phyloP scores from a whole-genome alignment of 2,797 vertebrate genomes.

The Poliocrania exsul region DNA sequence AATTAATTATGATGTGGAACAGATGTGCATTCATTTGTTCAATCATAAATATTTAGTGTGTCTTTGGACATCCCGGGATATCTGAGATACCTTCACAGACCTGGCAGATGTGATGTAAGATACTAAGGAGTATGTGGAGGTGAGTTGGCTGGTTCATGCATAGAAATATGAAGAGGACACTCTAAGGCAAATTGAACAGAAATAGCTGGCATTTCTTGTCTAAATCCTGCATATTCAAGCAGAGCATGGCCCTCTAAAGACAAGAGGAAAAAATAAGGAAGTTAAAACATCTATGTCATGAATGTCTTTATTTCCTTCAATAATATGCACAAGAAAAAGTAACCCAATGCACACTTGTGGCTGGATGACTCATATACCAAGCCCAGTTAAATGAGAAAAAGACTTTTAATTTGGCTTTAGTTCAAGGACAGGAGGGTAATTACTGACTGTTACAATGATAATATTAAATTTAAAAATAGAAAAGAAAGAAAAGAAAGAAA shows the following conservation, averaged over 20 bases:
- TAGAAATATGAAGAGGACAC: background rate
- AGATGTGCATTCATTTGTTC: background rate
- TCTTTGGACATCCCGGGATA: background rate
- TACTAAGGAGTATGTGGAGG: background rate
- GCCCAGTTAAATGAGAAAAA: background rate
- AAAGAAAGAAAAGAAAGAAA: too few relatives aligned
- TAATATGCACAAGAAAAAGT: background rate
- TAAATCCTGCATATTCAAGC: background rate
- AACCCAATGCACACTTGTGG: background rate
- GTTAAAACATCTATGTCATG: fast-evolving
- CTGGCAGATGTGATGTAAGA: background rate
- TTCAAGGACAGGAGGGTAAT: background rate
- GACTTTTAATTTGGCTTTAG: background rate
- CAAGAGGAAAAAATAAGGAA: background rate
- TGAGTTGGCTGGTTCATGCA: background rate
- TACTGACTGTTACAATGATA: too few relatives aligned
- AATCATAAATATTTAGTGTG: background rate
- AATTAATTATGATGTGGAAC: background rate
- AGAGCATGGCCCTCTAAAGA: background rate
- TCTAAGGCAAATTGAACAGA: background rate
- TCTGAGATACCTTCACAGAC: background rate
- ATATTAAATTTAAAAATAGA: background rate
- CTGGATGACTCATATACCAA: background rate
- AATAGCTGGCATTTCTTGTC: background rate
- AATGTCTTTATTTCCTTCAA: background rate